phyloP scores from a whole-genome alignment of 2,888 invertebrate genomes.

The Drosophila mettleri region DNA sequence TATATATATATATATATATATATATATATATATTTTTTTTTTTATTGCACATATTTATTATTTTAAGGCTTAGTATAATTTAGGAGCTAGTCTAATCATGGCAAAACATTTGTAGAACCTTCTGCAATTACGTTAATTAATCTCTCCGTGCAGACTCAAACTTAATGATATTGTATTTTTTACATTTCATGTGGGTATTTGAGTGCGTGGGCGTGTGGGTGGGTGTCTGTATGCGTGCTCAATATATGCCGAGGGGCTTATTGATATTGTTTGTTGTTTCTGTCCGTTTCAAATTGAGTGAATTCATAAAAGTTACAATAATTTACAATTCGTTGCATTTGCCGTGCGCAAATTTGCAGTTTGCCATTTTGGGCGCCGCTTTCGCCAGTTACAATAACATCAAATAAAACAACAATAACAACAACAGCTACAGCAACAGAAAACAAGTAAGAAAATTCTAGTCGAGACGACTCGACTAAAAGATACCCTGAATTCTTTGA shows the following conservation, averaged over 20 bases:
- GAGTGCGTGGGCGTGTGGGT: not conserved
- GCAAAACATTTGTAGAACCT: not conserved
- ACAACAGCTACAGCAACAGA: constrained; percentile 1
- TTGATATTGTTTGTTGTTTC: constrained; percentile 33
- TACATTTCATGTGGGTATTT: not conserved
- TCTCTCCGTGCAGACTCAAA: not conserved
- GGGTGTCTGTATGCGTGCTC: no score
- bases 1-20: no score
- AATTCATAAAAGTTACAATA: constrained; percentile 66
- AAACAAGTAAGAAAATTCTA: no score
- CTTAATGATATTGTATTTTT: not conserved
- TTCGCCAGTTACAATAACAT: constrained; percentile 51
- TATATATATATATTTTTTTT: no score
- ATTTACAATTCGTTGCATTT: constrained; percentile 75
- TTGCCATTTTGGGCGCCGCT: constrained; percentile 64
- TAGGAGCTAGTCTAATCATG: no score
- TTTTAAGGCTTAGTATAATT: not conserved
- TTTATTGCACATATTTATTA: no score
- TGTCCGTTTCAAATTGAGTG: constrained; percentile 56
- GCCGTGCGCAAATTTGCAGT: constrained; percentile 68
- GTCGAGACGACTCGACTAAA: no score
- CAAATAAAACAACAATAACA: constrained; percentile 27
- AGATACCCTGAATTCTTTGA: no score
- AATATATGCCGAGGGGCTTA: constrained; percentile 21
- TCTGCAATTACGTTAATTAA: not conserved